Evolutionary conservation across 2,888 invertebrate species (phyloP).

Genomic region (Xestia ashworthii): DNA sequence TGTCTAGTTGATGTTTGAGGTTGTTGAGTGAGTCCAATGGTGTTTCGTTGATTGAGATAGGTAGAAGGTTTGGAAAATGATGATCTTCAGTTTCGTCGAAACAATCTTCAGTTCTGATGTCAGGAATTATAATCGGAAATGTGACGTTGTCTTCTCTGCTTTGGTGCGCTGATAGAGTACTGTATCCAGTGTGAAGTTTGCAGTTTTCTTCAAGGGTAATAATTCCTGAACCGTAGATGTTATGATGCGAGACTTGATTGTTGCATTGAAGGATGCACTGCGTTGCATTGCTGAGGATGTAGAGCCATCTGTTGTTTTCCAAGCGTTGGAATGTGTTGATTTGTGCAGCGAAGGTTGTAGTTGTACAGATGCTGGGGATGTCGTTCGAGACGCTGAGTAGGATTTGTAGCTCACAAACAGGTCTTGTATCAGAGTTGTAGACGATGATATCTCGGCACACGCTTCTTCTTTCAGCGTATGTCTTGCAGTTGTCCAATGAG

Average conservation of each 20-base stretch:
- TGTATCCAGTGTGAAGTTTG: not conserved
- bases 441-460: not conserved
- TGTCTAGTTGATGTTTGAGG: no score
- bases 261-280: not conserved
- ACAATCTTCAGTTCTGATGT: not conserved
- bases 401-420: not conserved
- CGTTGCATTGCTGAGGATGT: not conserved
- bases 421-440: not conserved
- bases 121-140: not conserved
- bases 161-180: not conserved
- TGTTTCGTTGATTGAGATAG: no score
- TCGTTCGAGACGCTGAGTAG: not conserved
- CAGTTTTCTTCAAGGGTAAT: not conserved
- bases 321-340: not conserved
- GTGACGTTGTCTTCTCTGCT: not conserved
- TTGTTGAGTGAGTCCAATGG: no score
- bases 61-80: no score
- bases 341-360: not conserved
- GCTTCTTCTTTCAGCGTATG: no score
- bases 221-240: not conserved
- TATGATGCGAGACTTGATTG: no score
- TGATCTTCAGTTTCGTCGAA: not conserved
- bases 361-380: not conserved
- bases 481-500: not conserved
- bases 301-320: not conserved